Evolutionary conservation across 2,888 invertebrate genomes (phyloP), one percentile per base, ranked within the genome.

Genomic region (Encarsia formosa): DNA sequence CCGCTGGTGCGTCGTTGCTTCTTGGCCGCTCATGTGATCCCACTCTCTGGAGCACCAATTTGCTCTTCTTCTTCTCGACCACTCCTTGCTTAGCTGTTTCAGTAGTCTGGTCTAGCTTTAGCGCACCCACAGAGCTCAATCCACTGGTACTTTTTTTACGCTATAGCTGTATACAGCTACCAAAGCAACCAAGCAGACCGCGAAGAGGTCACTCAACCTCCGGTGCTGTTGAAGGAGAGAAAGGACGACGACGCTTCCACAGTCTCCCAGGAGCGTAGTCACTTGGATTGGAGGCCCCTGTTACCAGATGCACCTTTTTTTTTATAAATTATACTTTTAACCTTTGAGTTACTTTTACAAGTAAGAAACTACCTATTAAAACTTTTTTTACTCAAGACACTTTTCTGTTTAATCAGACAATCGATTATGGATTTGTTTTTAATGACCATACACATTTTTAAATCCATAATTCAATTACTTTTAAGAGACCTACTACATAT

Each of bases 61-160:
- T 79, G 53, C 81, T 75, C 70, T 81, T 81, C 74, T 81, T 81
- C 75, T 79, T 76, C 65, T 79, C 78, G 63, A 78, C 77, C 66
- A 77, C 78, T 65, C 73, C 70, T 59, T 75, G 67, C 65, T 76
- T 76, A n/a, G n/a, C n/a, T n/a, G n/a, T n/a, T n/a, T n/a, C n/a
- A n/a, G n/a, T n/a, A n/a, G n/a, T n/a, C n/a, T n/a, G n/a, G n/a
- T n/a, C n/a, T n/a, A n/a, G n/a, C n/a, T 26, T 11, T 8, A 20
- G 31, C 23, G 19, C 20, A 22, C 38, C 20, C 11, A 4, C 15
- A 9, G 19, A 2, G 32, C n/a, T 15, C 20, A 16, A 9, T 41
- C 19, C 42, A 23, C 13, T 6, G 42, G 19, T 31, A 19, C 35
- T 35, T 16, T 15, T 15, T 5, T 6, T 18, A 19, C 18, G 35